Base-by-base conservation (phyloP, 2,888 invertebrate species). In the Hedychridium roseum region DNA sequence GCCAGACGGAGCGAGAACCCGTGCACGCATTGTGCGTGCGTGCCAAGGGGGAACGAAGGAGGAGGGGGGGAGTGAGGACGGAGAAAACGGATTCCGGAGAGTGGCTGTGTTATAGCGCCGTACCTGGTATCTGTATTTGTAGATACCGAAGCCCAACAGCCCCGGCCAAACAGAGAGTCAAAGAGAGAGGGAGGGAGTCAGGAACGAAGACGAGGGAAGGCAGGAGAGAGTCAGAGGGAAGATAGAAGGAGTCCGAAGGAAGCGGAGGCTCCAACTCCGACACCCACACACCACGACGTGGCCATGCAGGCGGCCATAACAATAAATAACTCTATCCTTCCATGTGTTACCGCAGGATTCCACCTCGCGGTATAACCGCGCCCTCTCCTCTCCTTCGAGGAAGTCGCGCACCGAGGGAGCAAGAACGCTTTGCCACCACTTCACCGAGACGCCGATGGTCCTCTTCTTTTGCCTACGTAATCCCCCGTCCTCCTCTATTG, bases 291-390 rank as follows among this genome's bases (percentile, higher is more conserved):
- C 67, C 64, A 64, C 65, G 66, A 68, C 53, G 53, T n/a, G n/a
- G n/a, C 28, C 57, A 57, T 59, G 63, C 67, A 64, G 64, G 55
- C 66, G 70, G 70, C 74, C 70, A 76, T 76, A 76, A 76, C 75
- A 73, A 76, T 76, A 76, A 75, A 76, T 76, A 76, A 76, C 74
- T 71, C 70, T 69, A 72, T 72, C 72, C 73, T 71, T 73, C 70
- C 73, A 71, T 73, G 75, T 71, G 73, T 74, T 72, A 67, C 69
- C 64, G 65, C 69, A 64, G 63, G 66, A 74, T 71, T 67, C 73
- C 66, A 64, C 60, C 55, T 64, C 64, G 62, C 68, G 68, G 62
- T 66, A 45, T 52, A 66, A 70, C 70, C 66, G 66, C 64, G 59
- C 62, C 64, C 62, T 63, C 60, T 63, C 60, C 55, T 21, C 37